These are phyloP conservation scores for Drosophila antonietae DNA, from an alignment of 2,888 invertebrate genomes.

Conservation along the genomic window DNA sequence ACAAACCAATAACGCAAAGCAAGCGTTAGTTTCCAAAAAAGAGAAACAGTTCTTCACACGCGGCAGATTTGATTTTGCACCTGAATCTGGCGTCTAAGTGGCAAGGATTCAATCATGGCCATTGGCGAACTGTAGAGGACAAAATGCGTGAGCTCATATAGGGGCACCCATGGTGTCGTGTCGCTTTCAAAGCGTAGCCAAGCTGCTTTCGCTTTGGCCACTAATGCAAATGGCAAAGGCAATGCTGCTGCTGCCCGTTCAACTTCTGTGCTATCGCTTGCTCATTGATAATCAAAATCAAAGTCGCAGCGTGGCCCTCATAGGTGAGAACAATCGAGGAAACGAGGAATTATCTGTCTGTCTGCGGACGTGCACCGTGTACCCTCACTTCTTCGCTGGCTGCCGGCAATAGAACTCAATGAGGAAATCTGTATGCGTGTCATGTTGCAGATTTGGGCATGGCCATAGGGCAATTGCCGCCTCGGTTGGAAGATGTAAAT, in stretches of 20 bases:
- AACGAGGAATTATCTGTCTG: neutral
- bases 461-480: neutral
- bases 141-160: slow-evolving; percentile 85
- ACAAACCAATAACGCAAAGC: slow-evolving; percentile 18
- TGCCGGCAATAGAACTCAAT: neutral
- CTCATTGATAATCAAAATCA: neutral
- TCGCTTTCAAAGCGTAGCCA: slow-evolving; percentile 41
- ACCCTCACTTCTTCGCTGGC: neutral
- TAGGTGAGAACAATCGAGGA: neutral
- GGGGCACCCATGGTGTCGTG: slow-evolving; percentile 86
- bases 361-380: neutral
- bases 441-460: neutral
- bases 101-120: slow-evolving; percentile 87
- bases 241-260: too few species aligned
- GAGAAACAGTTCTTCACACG: slow-evolving; percentile 79
- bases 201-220: neutral
- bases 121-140: slow-evolving; percentile 86
- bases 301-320: neutral
- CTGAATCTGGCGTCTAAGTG: slow-evolving; percentile 82
- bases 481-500: neutral
- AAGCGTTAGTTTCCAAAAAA: slow-evolving; percentile 29
- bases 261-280: neutral
- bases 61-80: slow-evolving; percentile 86
- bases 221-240: neutral
- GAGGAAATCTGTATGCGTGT: neutral